Evolutionary conservation across 2,113 vertebrate species (phyloP).

Genomic region (Candoia aspera): DNA sequence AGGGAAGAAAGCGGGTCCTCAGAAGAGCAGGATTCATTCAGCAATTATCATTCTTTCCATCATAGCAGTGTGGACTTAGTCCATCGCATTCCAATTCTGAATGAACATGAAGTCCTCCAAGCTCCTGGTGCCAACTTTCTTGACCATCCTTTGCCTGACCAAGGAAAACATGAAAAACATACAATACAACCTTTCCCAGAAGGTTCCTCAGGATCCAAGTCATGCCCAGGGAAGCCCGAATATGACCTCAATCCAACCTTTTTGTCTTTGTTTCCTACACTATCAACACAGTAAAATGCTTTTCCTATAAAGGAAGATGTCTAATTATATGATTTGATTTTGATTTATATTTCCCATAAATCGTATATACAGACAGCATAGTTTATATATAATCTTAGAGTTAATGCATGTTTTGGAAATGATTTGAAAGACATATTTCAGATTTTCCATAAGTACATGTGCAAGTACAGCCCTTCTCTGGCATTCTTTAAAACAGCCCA

Average conservation of each 20-base stretch:
- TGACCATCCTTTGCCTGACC: not conserved
- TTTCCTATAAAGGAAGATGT: not conserved
- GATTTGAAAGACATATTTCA: not conserved
- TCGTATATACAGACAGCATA: not conserved
- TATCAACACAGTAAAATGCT: not conserved
- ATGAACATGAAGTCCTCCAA: conserved; percentile 58
- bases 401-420: not conserved
- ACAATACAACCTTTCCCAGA: conserved; percentile 56
- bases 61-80: conserved; percentile 27
- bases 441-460: not conserved
- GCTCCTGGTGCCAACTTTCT: conserved; percentile 64
- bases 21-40: conserved; percentile 40
- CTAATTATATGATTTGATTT: not conserved
- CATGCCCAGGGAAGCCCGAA: conserved; percentile 65
- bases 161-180: not conserved
- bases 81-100: conserved; percentile 59
- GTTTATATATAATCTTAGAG: not conserved
- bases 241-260: conserved; percentile 36
- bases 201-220: conserved; percentile 41
- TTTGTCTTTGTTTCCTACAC: conserved; percentile 62
- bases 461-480: not conserved
- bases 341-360: conserved; percentile 21
- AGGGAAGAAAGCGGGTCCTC: conserved; percentile 26
- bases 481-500: not conserved
- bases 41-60: conserved; percentile 13